phyloP scores from a whole-genome alignment of 2,888 invertebrate genomes.

The Horisme vitalbata region DNA sequence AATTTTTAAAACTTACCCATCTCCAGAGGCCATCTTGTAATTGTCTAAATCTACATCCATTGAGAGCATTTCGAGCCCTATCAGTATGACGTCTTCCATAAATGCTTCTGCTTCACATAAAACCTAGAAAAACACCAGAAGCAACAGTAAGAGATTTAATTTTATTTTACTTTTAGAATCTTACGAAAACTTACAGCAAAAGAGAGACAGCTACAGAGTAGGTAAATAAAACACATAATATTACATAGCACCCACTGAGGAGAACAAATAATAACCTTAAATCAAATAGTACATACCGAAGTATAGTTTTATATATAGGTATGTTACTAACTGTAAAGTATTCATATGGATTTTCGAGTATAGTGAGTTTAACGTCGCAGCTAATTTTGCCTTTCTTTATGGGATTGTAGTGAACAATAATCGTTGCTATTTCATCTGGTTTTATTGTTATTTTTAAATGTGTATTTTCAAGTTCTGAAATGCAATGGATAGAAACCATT shows the following conservation, averaged over 20 bases:
- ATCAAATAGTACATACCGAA: too few relatives aligned
- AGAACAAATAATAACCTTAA: too few relatives aligned
- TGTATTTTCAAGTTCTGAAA: constrained; percentile 50
- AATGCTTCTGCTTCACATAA: constrained; percentile 73
- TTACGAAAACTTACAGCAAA: too few relatives aligned
- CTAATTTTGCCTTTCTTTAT: constrained; percentile 57
- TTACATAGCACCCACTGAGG: too few relatives aligned
- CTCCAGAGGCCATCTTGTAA: constrained; percentile 48
- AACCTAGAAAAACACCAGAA: constrained; percentile 45
- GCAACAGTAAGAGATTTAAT: too few relatives aligned
- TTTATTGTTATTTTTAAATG: constrained; percentile 47
- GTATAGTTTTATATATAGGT: neutral
- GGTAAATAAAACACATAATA: too few relatives aligned
- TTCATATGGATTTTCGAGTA: constrained; percentile 70
- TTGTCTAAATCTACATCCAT: constrained; percentile 65
- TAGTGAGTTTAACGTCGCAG: constrained; percentile 62
- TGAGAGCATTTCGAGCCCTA: constrained; percentile 71
- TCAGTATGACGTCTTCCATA: constrained; percentile 71
- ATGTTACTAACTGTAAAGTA: constrained; percentile 56
- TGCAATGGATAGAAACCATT: neutral
- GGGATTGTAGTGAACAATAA: constrained; percentile 63
- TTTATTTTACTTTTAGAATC: too few relatives aligned
- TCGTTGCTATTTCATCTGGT: constrained; percentile 51
- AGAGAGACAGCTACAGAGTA: too few relatives aligned
- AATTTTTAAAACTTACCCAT: constrained; percentile 36